phyloP scores from a whole-genome alignment of 2,113 vertebrate genomes.

The Heterotilapia buettikoferi region DNA sequence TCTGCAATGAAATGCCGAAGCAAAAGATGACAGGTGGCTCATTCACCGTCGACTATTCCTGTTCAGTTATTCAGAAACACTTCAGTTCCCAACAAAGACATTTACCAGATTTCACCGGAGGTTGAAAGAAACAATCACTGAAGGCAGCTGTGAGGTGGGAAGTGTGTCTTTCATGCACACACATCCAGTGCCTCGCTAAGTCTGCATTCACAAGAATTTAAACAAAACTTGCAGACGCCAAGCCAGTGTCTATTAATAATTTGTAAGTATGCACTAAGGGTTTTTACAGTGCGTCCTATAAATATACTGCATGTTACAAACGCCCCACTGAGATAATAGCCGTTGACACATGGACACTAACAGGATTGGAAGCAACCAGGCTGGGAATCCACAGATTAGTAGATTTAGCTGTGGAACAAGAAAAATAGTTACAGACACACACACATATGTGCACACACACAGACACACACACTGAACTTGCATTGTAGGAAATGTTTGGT shows the following conservation, averaged over 20 bases:
- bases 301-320: neutral
- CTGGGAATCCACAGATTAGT: constrained; percentile 21
- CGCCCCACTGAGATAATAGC: constrained; percentile 8
- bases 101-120: neutral
- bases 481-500: neutral
- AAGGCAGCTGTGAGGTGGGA: neutral
- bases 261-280: neutral
- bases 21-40: neutral
- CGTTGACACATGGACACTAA: constrained; percentile 16
- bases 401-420: neutral
- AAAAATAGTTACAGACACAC: neutral
- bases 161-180: neutral
- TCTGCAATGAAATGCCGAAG: neutral
- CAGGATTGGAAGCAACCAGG: constrained; percentile 43
- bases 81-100: neutral
- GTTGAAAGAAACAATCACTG: neutral
- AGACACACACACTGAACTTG: neutral
- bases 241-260: constrained; percentile 9
- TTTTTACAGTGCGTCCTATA: neutral
- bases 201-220: neutral
- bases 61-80: neutral
- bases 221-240: constrained; percentile 13
- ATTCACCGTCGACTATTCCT: neutral
- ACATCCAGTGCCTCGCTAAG: neutral
- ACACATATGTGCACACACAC: neutral